Conservation (phyloP, 2,888 invertebrate genomes). For the Lasioglossum lativentre region DNA sequence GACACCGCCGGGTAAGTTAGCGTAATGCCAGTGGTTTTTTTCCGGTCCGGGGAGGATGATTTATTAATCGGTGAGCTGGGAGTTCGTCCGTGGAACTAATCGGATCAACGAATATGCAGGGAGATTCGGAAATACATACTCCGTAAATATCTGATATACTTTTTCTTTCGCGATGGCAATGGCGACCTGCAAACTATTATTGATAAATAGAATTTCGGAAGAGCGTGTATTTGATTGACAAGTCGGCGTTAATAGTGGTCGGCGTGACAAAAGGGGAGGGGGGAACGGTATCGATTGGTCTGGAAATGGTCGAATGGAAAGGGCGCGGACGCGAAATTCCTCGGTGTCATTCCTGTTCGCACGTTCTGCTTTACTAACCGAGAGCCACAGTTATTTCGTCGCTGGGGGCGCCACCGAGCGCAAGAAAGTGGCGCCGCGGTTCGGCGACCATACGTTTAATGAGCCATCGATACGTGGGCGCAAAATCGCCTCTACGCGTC, state of each 20-base stretch:
- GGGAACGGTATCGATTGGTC: constrained; percentile 41
- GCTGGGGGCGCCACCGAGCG: constrained; percentile 56
- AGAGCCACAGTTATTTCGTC: constrained; percentile 39
- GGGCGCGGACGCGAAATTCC: constrained; percentile 21
- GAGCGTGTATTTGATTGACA: background rate
- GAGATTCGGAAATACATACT: background rate
- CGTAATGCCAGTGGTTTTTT: background rate
- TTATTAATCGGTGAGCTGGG: background rate
- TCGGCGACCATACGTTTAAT: constrained; percentile 15
- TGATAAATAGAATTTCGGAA: background rate
- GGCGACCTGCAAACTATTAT: background rate
- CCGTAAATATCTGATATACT: background rate
- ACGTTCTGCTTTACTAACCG: constrained; percentile 65
- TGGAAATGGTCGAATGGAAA: constrained; percentile 20
- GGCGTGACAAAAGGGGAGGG: background rate
- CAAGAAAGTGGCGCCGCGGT: constrained; percentile 59
- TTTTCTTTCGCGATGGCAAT: background rate
- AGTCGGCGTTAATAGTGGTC: background rate
- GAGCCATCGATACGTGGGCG: constrained; percentile 35
- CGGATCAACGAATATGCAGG: background rate
- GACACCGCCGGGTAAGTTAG: background rate
- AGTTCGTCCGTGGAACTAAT: background rate
- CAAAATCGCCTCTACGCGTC: constrained; percentile 32
- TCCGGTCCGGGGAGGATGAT: background rate
- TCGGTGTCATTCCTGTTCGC: constrained; percentile 15